Evolutionary conservation across 2,113 vertebrate species (phyloP).

Genomic region (Marcusenius ussheri): DNA sequence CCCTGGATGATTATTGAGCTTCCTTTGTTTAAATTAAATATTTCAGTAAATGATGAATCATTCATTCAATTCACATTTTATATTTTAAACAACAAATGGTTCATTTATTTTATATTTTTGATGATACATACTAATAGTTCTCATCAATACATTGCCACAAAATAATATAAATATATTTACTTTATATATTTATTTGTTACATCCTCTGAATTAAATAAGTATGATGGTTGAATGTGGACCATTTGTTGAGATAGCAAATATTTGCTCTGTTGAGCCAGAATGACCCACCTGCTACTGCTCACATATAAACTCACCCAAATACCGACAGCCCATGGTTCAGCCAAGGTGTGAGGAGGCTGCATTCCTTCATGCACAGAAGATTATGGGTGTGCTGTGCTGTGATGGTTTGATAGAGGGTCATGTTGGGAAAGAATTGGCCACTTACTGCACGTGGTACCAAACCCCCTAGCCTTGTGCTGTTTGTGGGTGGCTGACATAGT

Average conservation of each 20-base stretch:
- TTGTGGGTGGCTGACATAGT: background rate
- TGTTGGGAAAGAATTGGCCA: background rate
- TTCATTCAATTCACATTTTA: background rate
- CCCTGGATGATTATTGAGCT: background rate
- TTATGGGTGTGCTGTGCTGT: background rate
- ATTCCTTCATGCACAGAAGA: background rate
- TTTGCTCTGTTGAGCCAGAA: background rate
- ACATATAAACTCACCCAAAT: background rate
- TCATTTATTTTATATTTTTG: background rate
- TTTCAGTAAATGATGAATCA: background rate
- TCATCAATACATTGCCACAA: background rate
- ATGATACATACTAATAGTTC: too few relatives aligned
- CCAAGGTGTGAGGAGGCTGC: background rate
- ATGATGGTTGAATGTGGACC: background rate
- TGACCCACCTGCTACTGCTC: background rate
- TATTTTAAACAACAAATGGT: background rate
- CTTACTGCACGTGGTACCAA: background rate
- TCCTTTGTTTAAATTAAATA: background rate
- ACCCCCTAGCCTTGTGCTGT: background rate
- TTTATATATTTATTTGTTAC: background rate
- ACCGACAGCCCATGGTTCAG: background rate
- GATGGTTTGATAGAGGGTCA: background rate
- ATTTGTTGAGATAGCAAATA: background rate
- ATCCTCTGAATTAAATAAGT: background rate
- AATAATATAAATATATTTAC: background rate